Evolutionary conservation across 2,888 invertebrate species (phyloP).

Genomic region (Latheticus oryzae): DNA sequence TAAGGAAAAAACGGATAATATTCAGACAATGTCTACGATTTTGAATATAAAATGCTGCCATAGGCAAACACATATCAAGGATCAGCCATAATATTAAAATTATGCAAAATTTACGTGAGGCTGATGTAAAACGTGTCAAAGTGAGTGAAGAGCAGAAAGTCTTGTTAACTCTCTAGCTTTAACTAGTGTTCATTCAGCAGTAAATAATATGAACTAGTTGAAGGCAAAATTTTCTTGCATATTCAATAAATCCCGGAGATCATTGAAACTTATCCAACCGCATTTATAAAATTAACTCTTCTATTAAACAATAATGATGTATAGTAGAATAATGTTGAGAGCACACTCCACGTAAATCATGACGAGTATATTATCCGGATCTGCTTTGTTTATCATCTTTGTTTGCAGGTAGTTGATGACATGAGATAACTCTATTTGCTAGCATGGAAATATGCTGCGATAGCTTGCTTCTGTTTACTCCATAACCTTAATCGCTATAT

Average conservation of each 20-base stretch:
- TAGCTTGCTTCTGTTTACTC: slow-evolving; percentile 39
- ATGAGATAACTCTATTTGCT: slow-evolving; percentile 43
- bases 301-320: slow-evolving; percentile 34
- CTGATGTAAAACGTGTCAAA: slow-evolving; percentile 35
- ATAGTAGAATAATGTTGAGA: slow-evolving; percentile 34
- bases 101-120: slow-evolving; percentile 37
- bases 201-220: slow-evolving; percentile 20
- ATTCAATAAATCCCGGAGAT: slow-evolving; percentile 13
- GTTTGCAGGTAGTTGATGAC: slow-evolving; percentile 45
- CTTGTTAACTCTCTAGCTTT: slow-evolving; percentile 5
- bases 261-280: slow-evolving; percentile 25
- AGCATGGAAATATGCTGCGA: slow-evolving; percentile 39
- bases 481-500: slow-evolving; percentile 36
- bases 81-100: slow-evolving; percentile 35
- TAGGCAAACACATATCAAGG: slow-evolving; percentile 27
- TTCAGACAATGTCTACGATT: slow-evolving; percentile 17
- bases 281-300: slow-evolving; percentile 32
- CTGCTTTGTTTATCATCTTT: slow-evolving; percentile 43
- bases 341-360: slow-evolving; percentile 41
- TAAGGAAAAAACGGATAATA: too few species aligned
- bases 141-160: slow-evolving; percentile 28
- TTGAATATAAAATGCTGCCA: slow-evolving; percentile 16
- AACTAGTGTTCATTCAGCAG: slow-evolving; percentile 10
- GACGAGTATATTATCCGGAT: slow-evolving; percentile 41
- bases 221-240: slow-evolving; percentile 14